phyloP scores from a whole-genome alignment of 2,113 vertebrate genomes.

The Planiliza haematocheilus region DNA sequence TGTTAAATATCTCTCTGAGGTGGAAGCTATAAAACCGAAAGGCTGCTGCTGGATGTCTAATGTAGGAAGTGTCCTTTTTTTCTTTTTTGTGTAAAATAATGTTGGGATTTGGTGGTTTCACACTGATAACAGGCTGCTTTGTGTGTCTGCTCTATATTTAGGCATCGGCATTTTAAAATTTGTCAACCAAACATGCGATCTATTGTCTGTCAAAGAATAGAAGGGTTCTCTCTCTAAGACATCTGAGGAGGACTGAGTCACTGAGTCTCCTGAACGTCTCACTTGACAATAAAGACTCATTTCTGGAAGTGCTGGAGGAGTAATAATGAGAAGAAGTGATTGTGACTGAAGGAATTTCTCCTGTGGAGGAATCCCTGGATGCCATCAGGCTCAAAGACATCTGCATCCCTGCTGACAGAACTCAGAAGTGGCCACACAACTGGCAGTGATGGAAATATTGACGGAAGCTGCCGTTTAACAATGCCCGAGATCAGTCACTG shows the following conservation, averaged over 20 bases:
- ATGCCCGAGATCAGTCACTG: constrained; percentile 11
- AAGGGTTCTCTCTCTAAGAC: not conserved
- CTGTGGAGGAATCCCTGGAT: not conserved
- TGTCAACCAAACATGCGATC: constrained; percentile 9
- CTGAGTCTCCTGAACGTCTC: not conserved
- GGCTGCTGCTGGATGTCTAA: constrained; percentile 1
- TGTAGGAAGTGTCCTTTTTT: constrained; percentile 11
- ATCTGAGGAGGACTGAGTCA: not conserved
- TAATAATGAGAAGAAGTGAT: no score
- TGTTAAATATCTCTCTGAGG: constrained; percentile 19
- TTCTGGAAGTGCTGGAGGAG: no score
- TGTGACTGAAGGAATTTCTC: constrained; percentile 6
- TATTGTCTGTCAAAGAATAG: constrained; percentile 20
- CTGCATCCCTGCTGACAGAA: no score
- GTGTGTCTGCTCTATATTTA: constrained; percentile 41
- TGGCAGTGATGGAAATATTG: not conserved
- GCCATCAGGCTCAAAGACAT: not conserved
- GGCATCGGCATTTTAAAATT: constrained; percentile 39
- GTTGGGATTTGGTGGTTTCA: constrained; percentile 53
- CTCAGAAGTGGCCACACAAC: constrained; percentile 1
- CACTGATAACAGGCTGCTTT: constrained; percentile 27
- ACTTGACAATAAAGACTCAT: no score
- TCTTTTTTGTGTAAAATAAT: constrained; percentile 3
- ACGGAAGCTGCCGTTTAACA: not conserved
- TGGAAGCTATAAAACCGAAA: constrained; percentile 12